Base-by-base conservation (phyloP, 2,888 invertebrate genomes). In the Drosophila ezoana region DNA sequence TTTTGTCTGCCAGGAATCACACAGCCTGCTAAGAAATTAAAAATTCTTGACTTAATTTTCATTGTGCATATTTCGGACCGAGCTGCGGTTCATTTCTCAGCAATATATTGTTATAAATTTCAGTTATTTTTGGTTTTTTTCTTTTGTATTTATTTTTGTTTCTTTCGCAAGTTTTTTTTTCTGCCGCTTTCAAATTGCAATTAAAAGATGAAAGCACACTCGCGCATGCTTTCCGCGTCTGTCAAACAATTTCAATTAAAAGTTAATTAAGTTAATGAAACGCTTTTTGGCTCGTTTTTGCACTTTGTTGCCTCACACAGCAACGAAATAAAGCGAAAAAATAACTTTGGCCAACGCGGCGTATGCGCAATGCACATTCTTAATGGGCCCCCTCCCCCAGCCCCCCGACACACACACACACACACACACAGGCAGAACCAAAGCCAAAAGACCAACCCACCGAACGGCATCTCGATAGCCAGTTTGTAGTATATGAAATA, bases 191-290 rank as follows among this genome's bases (percentile, higher is more conserved):
- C 64, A 76, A 80, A 79, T 63, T 71, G 57, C 76, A 76, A 76
- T 76, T 76, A 76, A 76, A 75, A 76, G 70, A 76, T 79, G 79
- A 76, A 76, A 76, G 76, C 43, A 69, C 43, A 54, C 8, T 49
- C 54, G 49, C 47, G 69, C 63, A 51, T 61, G 63, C 76, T 52
- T 56, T 64, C 44, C 51, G 64, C 60, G 64, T 64, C 75, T 64
- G 79, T 75, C 61, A 69, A 76, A 75, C 76, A 76, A 75, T 89
- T 89, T 87, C 78, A 83, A 84, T 83, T 89, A 89, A 83, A 87
- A 73, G 69, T 89, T 87, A 89, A 83, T 89, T 84, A 87, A 84
- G 63, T 87, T 84, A 84, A 84, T 87, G 89, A 87, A 87, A 84
- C 59, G 66, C 35, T 62, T 63, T 73, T 68, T 68, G 60, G 23